These are phyloP conservation scores for Ceratoteleas bidentatus DNA, from an alignment of 1,140 invertebrate genomes.

Conservation along the genomic window DNA sequence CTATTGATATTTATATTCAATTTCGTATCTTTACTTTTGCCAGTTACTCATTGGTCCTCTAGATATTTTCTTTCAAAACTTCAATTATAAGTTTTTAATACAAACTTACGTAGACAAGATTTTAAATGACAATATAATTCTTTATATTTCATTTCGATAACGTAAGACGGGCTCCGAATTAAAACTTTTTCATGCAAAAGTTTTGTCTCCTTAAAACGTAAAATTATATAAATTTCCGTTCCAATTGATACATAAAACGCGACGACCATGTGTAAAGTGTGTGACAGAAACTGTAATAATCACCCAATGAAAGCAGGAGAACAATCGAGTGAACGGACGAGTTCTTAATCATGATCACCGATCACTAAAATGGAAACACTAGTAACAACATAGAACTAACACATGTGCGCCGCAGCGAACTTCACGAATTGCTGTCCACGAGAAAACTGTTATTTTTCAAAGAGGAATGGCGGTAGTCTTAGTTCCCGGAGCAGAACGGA, in stretches of 20 bases:
- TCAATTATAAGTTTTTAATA: slow-evolving; percentile 60
- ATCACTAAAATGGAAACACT: slow-evolving; percentile 23
- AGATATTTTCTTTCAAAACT: slow-evolving; percentile 47
- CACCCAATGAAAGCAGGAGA: slow-evolving; percentile 61
- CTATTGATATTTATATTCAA: slow-evolving; percentile 22
- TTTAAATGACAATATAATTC: slow-evolving; percentile 59
- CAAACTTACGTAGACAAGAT: slow-evolving; percentile 49
- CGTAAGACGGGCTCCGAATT: slow-evolving; percentile 2
- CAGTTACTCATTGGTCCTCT: slow-evolving; percentile 22
- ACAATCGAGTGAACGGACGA: slow-evolving; percentile 27
- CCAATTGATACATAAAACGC: background rate
- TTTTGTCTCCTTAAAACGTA: slow-evolving; percentile 12
- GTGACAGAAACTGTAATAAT: slow-evolving; percentile 42
- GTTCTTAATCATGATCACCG: slow-evolving; percentile 44
- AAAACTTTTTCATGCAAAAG: slow-evolving; percentile 19
- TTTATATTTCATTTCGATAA: slow-evolving; percentile 53
- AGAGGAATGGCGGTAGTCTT: slow-evolving; percentile 69
- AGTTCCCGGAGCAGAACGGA: too few species aligned
- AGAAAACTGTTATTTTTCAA: slow-evolving; percentile 76
- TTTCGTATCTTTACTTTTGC: slow-evolving; percentile 13
- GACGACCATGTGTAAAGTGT: background rate
- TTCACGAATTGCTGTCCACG: slow-evolving; percentile 71
- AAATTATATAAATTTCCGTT: background rate
- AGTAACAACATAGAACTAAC: slow-evolving; percentile 36
- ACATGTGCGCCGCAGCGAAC: slow-evolving; percentile 52